A percentile compares a stretch with the other conserved stretches of the same genome.
These are phyloP conservation scores for Apantesis nais DNA, from an alignment of 2,888 invertebrate species.

Conservation along the genomic window DNA sequence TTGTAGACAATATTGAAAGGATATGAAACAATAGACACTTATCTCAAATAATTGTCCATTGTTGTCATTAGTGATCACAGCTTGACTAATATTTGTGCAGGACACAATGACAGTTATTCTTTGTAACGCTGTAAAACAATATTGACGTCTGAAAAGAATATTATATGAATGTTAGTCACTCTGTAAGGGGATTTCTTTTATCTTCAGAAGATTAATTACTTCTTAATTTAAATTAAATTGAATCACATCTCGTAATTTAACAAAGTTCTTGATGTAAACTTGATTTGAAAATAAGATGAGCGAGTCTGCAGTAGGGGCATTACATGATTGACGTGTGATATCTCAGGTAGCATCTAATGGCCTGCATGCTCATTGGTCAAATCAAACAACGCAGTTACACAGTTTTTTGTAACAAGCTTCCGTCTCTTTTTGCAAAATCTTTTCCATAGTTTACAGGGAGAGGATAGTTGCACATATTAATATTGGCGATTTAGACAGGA, in stretches of 20 bases:
- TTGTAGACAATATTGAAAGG: conserved; percentile 6
- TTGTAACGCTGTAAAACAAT: background rate
- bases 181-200: background rate
- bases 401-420: background rate
- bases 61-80: background rate
- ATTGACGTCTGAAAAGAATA: background rate
- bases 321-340: background rate
- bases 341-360: background rate
- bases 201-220: background rate
- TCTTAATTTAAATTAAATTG: background rate
- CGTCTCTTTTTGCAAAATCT: background rate
- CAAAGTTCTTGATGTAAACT: background rate
- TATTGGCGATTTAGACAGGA: no score
- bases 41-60: conserved; percentile 14
- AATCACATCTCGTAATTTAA: background rate
- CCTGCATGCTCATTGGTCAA: no score
- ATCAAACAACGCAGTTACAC: background rate
- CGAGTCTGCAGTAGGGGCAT: background rate
- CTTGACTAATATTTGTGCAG: conserved; percentile 5
- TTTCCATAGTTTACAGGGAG: background rate
- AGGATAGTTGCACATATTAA: no score
- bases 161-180: background rate
- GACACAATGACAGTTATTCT: conserved; percentile 9
- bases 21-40: conserved; percentile 18
- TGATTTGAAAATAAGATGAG: background rate